Percentiles rank a stretch among this genome's conserved stretches.
phyloP scores from a whole-genome alignment of 2,797 vertebrate genomes.

The Silurus aristotelis region DNA sequence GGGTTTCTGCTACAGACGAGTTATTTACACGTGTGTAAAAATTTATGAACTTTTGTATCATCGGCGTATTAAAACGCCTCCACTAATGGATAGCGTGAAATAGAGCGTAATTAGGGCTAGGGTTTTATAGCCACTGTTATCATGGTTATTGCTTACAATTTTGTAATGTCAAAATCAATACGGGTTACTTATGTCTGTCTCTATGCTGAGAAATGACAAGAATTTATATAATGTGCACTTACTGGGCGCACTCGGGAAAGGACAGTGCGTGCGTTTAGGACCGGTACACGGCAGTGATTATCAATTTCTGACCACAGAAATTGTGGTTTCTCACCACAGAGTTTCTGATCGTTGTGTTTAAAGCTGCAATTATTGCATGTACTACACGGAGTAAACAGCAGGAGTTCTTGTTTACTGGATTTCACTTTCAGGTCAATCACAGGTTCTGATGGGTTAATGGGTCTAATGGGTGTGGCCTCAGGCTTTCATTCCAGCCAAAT shows the following conservation, averaged over 20 bases:
- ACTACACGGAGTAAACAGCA: not conserved
- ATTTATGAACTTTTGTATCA: conserved; percentile 44
- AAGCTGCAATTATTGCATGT: not conserved
- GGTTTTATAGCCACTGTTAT: conserved; percentile 56
- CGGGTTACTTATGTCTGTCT: conserved; percentile 55
- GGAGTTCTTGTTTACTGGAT: not conserved
- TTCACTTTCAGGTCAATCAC: not conserved
- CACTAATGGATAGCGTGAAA: conserved; percentile 50
- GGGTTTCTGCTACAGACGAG: conserved; percentile 9
- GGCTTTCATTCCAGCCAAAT: too few relatives aligned
- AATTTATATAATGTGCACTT: conserved; percentile 49
- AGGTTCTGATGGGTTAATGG: not conserved
- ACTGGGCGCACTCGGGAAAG: conserved; percentile 24
- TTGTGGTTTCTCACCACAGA: not conserved
- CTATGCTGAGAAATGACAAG: conserved; percentile 38
- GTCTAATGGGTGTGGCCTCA: not conserved
- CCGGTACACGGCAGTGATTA: not conserved
- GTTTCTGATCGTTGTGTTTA: not conserved
- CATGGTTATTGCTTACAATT: conserved; percentile 58
- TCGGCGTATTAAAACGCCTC: conserved; percentile 40
- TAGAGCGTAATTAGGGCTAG: conserved; percentile 52
- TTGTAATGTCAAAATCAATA: conserved; percentile 60
- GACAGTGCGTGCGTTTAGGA: not conserved
- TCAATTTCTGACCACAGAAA: too few relatives aligned
- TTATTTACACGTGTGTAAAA: conserved; percentile 53